phyloP scores from a whole-genome alignment of 1,140 invertebrate genomes.

The Potamilus streckersoni region DNA sequence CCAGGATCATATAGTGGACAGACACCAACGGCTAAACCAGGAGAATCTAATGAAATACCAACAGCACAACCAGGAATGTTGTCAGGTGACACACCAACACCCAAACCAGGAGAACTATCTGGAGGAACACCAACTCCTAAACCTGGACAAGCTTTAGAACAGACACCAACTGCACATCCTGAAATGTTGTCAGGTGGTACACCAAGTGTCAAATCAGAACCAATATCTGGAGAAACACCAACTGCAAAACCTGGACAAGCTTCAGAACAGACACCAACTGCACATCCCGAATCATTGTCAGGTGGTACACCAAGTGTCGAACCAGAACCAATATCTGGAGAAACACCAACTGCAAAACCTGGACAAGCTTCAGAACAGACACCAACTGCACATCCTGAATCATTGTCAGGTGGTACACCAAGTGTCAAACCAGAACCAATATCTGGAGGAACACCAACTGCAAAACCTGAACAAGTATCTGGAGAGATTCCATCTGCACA shows the following conservation, averaged over 20 bases:
- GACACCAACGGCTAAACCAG: slow-evolving; percentile 5
- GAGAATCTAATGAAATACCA: not conserved
- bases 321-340: not conserved
- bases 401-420: not conserved
- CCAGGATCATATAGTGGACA: slow-evolving; percentile 1
- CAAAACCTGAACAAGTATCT: not conserved
- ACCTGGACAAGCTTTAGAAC: slow-evolving; percentile 8
- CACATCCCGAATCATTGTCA: slow-evolving; percentile 3
- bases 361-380: not conserved
- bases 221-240: slow-evolving; percentile 7
- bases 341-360: not conserved
- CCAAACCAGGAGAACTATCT: slow-evolving; percentile 1
- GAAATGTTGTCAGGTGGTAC: not conserved
- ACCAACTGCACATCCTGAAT: slow-evolving; percentile 17
- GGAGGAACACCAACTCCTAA: slow-evolving; percentile 12
- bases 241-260: not conserved
- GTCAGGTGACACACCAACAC: slow-evolving; percentile 3
- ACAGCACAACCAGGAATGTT: slow-evolving; percentile 3
- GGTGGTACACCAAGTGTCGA: slow-evolving; percentile 8
- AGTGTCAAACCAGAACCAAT: not conserved
- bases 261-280: slow-evolving; percentile 12
- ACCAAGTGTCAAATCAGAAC: slow-evolving; percentile 5
- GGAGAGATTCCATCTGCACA: not conserved
- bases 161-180: slow-evolving; percentile 13
- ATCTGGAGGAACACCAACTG: slow-evolving; percentile 1